Percentiles rank a stretch among this genome's conserved stretches.
These are phyloP conservation scores for Azorinus chamasolen DNA, from an alignment of 2,888 invertebrate genomes.

Conservation along the genomic window DNA sequence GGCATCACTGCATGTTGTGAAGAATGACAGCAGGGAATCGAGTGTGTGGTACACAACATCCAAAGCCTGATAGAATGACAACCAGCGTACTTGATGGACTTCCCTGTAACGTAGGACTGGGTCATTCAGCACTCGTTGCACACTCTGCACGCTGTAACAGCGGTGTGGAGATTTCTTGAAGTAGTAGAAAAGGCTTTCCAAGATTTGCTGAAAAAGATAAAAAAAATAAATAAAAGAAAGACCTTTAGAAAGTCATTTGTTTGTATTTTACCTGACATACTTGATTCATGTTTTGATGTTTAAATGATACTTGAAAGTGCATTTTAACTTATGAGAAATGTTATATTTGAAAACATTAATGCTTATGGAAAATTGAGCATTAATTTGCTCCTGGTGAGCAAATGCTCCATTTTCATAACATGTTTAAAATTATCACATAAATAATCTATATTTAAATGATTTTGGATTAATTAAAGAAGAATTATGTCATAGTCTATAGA, in stretches of 20 bases:
- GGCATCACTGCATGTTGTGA: slow-evolving; percentile 32
- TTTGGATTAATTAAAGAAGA: too few relatives aligned
- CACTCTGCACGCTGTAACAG: slow-evolving; percentile 17
- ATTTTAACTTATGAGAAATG: too few relatives aligned
- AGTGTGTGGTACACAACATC: slow-evolving; percentile 44
- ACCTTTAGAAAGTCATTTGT: too few relatives aligned
- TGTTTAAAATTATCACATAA: too few relatives aligned
- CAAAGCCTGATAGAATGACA: slow-evolving; percentile 50
- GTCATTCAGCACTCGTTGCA: slow-evolving; percentile 48
- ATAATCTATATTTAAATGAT: too few relatives aligned
- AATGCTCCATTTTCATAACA: too few relatives aligned
- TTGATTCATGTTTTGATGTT: background rate
- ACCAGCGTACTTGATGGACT: too few relatives aligned
- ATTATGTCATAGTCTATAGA: too few relatives aligned
- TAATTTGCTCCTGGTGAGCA: too few relatives aligned
- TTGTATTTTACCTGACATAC: background rate
- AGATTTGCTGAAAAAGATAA: slow-evolving; percentile 30
- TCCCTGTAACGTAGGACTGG: slow-evolving; percentile 48
- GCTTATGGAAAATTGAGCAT: too few relatives aligned
- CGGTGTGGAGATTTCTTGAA: slow-evolving; percentile 48
- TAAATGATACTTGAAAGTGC: too few relatives aligned
- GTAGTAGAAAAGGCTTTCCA: slow-evolving; percentile 45
- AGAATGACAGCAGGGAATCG: slow-evolving; percentile 41
- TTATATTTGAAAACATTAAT: too few relatives aligned
- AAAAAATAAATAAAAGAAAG: slow-evolving; percentile 9